phyloP scores from a whole-genome alignment of 1,140 invertebrate genomes.

The Drosophila tristis region DNA sequence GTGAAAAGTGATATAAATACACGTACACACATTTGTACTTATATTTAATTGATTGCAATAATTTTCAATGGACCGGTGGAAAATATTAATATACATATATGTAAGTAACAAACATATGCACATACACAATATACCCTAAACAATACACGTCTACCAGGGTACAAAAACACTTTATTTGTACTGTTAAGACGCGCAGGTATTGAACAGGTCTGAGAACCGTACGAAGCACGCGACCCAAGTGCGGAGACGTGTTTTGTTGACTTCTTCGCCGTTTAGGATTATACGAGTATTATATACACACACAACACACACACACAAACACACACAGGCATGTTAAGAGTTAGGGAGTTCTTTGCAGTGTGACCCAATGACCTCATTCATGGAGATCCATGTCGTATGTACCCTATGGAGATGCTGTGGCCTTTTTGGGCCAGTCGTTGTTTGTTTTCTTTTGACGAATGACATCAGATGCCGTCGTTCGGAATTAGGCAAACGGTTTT shows the following conservation, averaged over 20 bases:
- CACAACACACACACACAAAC: background rate
- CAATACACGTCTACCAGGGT: background rate
- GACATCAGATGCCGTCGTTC: slow-evolving; percentile 23
- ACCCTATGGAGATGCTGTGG: too few relatives aligned
- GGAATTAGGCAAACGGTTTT: slow-evolving; percentile 23
- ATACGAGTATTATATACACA: slow-evolving; percentile 14
- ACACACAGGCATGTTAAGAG: background rate
- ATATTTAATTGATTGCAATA: too few relatives aligned
- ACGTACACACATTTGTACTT: too few relatives aligned
- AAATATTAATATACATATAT: too few relatives aligned
- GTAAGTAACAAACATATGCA: too few relatives aligned
- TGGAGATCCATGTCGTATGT: too few relatives aligned
- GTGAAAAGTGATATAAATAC: too few relatives aligned
- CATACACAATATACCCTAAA: too few relatives aligned
- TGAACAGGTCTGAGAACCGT: slow-evolving; percentile 27
- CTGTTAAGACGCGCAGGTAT: slow-evolving; percentile 26
- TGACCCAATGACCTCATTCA: slow-evolving; percentile 43
- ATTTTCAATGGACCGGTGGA: too few relatives aligned
- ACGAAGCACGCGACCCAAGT: slow-evolving; percentile 46
- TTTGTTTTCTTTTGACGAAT: slow-evolving; percentile 5
- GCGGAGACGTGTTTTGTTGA: slow-evolving; percentile 41
- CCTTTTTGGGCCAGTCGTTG: background rate
- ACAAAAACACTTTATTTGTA: slow-evolving; percentile 44
- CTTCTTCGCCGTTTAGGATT: slow-evolving; percentile 11
- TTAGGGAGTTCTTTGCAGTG: too few relatives aligned